Evolutionary conservation across 2,113 vertebrate species (phyloP), one percentile per base, ranked within the genome.

Genomic region (Oncorhynchus keta): DNA sequence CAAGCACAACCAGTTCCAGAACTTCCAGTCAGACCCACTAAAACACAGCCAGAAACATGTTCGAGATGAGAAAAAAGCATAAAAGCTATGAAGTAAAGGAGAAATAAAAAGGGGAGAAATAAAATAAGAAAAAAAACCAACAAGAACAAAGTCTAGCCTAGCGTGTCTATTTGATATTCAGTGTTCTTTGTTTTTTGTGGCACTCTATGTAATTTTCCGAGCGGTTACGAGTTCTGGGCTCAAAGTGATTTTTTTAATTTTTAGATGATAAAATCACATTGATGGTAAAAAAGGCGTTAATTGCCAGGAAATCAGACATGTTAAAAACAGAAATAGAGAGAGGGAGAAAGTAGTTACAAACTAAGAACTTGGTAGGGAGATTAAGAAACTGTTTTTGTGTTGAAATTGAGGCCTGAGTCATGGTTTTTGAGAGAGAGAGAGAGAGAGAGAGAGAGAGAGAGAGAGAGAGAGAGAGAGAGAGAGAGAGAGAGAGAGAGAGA

Each of bases 1-100:
- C 90, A 91, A 91, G 75, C 81, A 86, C 84, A 90, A 93, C 89
- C 86, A 87, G 84, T 86, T 90, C 51, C 16, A 55, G 51, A 55
- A 55, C 51, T 55, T 55, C 87, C 90, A 88, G 88, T 89, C 83
- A 90, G 81, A 81, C 28, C 13, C 71, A 81, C 77, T 61, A 26
- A 3, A 51, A 18, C 3, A 3, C 76, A 79, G 89, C 88, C 91
- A 93, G 84, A 89, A 90, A 86, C 87, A 85, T 87, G 87, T 90
- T 90, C 80, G 84, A 83, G 87, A 89, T 69, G 35, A 84, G 86
- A 90, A 18, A 80, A 87, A 83, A 45, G 59, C 87, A 79, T 83
- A 73, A 87, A 89, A 85, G 83, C 75, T 90, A 86, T 78, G 75
- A 70, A 88, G 82, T 85, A 81, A 87, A 85, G 77, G 79, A 89